Evolutionary conservation across 2,797 vertebrate genomes (phyloP).

Genomic region (Chanos chanos): DNA sequence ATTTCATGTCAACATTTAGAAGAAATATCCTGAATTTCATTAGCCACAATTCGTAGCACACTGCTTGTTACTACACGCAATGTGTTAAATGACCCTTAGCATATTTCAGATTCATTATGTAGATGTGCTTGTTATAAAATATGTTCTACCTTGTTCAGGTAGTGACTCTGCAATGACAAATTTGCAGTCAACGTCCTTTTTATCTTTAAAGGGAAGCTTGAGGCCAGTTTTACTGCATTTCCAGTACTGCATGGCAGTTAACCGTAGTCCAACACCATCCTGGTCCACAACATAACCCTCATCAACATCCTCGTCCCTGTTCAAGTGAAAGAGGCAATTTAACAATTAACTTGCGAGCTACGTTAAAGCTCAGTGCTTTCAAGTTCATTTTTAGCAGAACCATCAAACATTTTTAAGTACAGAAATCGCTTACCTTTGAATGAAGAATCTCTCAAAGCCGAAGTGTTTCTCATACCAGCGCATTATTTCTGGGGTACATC

Average conservation of each 20-base stretch:
- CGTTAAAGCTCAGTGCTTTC: background rate
- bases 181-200: conserved; percentile 73
- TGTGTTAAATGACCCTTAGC: no score
- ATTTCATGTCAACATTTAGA: no score
- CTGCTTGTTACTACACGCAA: no score
- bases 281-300: conserved; percentile 73
- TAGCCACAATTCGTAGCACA: no score
- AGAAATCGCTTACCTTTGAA: conserved; percentile 61
- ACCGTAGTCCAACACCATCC: conserved; percentile 77
- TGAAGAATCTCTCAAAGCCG: conserved; percentile 81
- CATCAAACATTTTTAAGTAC: background rate
- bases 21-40: no score
- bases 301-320: conserved; percentile 68
- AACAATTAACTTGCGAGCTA: no score
- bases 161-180: conserved; percentile 88
- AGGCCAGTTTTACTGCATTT: conserved; percentile 56
- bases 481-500: conserved; percentile 62
- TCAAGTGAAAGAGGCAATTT: background rate
- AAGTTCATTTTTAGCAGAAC: background rate
- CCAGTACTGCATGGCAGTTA: conserved; percentile 77
- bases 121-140: background rate
- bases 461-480: conserved; percentile 84
- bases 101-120: background rate
- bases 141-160: conserved; percentile 57
- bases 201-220: conserved; percentile 47